Evolutionary conservation across 2,888 invertebrate species (phyloP), one percentile per base, ranked within the genome.

Genomic region (Mylabris sibirica): DNA sequence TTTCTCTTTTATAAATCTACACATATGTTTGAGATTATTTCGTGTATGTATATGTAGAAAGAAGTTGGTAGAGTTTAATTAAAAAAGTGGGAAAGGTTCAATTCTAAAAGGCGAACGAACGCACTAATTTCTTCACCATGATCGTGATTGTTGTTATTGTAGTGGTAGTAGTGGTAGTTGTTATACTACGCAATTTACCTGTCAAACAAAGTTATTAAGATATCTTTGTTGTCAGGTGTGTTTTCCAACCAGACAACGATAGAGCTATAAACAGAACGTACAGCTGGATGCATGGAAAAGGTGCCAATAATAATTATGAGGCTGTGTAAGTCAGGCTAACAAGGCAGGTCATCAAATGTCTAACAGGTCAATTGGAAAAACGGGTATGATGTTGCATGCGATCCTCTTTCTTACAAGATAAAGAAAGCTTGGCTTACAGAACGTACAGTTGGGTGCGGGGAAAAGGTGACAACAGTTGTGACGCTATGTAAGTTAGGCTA

Each of bases 171-270:
- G 41, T 60, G n/a, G 38, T 49, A 2, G 49, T 61, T 59, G 67
- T 72, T 64, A 73, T 71, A 72, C 72, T 70, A 74, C 73, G 75
- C 76, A 78, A 78, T 78, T 78, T 78, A 77, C 70, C 76, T 78
- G 78, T 78, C 78, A 78, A 76, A 78, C 72, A 71, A 71, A 75
- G 76, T 77, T 78, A 78, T 78, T 77, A 78, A 78, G 78, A 78
- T 77, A 77, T 77, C 77, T 75, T 71, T 70, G 65, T 68, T 71
- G 74, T 77, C 72, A 71, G 72, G 72, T 72, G 72, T 70, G 67
- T 72, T 24, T 53, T 24, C 20, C 8, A 44, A 44, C n/a, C 5
- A 44, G 4, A 17, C 38, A 44, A 17, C 44, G 17, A 44, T 14
- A 30, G 30, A 30, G 30, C 30, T 30, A 30, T 30, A 3, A 0